A percentile compares a stretch with the other conserved stretches of the same genome.
Conservation (phyloP, 2,888 invertebrate genomes). For the Operophtera brumata region DNA sequence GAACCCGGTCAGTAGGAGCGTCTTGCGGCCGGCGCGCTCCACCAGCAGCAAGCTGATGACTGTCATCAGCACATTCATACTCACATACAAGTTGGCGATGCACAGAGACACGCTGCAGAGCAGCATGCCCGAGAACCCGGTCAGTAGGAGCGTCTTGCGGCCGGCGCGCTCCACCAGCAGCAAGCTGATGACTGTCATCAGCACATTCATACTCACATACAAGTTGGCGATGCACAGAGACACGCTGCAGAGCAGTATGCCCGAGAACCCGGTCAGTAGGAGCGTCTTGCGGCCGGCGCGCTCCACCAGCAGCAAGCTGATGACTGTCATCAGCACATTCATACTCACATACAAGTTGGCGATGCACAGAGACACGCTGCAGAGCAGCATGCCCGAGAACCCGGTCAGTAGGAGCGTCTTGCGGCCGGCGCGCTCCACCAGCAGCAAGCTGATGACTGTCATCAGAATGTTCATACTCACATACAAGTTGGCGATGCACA, state of each 20-base stretch:
- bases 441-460: too few relatives aligned
- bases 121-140: conserved; percentile 90
- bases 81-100: conserved; percentile 77
- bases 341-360: conserved; percentile 73
- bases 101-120: conserved; percentile 85
- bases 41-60: too few relatives aligned
- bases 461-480: conserved; percentile 66
- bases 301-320: too few relatives aligned
- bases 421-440: conserved; percentile 85
- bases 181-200: too few relatives aligned
- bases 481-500: conserved; percentile 67
- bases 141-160: conserved; percentile 86
- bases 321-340: too few relatives aligned
- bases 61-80: too few relatives aligned
- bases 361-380: conserved; percentile 1
- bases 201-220: conserved; percentile 45
- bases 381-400: conserved; percentile 83
- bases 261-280: conserved; percentile 87
- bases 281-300: conserved; percentile 88
- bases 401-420: conserved; percentile 85
- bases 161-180: too few relatives aligned
- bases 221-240: conserved; percentile 83
- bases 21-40: too few relatives aligned
- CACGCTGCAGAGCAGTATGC: conserved; percentile 87
- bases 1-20: conserved; percentile 80